Conservation (phyloP, 2,888 invertebrate genomes). For the Lissonota sp. region DNA sequence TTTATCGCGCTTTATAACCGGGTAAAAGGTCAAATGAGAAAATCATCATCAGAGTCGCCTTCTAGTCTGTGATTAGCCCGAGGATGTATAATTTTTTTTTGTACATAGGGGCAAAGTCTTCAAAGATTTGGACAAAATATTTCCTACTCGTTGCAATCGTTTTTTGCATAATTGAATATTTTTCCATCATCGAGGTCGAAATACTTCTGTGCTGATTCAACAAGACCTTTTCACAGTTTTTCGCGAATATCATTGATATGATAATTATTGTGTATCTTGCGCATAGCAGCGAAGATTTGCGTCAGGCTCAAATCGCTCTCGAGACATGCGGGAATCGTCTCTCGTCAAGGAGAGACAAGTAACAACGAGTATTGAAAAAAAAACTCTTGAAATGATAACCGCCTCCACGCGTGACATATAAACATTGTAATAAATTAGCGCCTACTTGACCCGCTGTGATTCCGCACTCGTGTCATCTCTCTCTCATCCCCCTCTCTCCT, state of each 20-base stretch:
- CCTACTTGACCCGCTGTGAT: slow-evolving; percentile 80
- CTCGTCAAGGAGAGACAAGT: slow-evolving; percentile 4
- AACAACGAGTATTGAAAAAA: slow-evolving; percentile 19
- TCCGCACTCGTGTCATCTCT: slow-evolving; percentile 71
- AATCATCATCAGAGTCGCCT: slow-evolving; percentile 33
- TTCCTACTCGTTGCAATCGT: too few relatives aligned
- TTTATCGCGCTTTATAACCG: slow-evolving; percentile 52
- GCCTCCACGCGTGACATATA: slow-evolving; percentile 79
- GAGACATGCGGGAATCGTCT: slow-evolving; percentile 2
- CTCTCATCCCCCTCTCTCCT: slow-evolving; percentile 53
- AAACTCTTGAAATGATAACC: slow-evolving; percentile 66
- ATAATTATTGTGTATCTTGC: too few relatives aligned
- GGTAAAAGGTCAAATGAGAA: slow-evolving; percentile 61
- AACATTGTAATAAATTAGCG: slow-evolving; percentile 84
- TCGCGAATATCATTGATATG: background rate
- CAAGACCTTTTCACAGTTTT: background rate
- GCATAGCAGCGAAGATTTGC: too few relatives aligned
- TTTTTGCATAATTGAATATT: background rate
- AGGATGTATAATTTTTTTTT: too few relatives aligned
- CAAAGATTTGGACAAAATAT: too few relatives aligned
- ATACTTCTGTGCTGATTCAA: background rate
- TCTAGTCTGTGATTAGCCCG: slow-evolving; percentile 35
- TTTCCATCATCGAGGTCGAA: background rate
- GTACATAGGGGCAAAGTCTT: too few relatives aligned
- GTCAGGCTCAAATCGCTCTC: too few relatives aligned